Percentiles rank a stretch among this genome's conserved stretches.
phyloP scores from a whole-genome alignment of 2,888 invertebrate species.

The Chrysolina americana region DNA sequence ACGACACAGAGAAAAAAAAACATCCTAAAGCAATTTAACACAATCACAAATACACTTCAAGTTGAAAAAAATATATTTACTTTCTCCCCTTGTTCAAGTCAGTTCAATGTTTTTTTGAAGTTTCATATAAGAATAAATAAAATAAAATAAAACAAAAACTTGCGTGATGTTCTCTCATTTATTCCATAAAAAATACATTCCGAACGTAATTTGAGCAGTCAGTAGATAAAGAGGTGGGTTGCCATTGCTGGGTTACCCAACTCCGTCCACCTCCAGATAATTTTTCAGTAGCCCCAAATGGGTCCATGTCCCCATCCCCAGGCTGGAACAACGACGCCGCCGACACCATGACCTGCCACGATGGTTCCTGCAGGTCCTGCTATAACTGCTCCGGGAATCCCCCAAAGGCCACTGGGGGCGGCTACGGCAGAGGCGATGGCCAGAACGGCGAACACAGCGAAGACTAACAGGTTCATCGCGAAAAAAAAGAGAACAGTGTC shows the following conservation, averaged over 20 bases:
- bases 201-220: background rate
- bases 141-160: background rate
- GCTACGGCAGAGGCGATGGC: slow-evolving; percentile 43
- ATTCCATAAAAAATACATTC: slow-evolving; percentile 7
- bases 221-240: background rate
- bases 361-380: slow-evolving; percentile 33
- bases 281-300: slow-evolving; percentile 43
- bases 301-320: slow-evolving; percentile 41
- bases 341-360: slow-evolving; percentile 20
- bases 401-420: slow-evolving; percentile 27
- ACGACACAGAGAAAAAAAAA: no score
- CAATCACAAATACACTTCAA: no score
- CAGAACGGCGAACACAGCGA: slow-evolving; percentile 49
- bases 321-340: slow-evolving; percentile 33
- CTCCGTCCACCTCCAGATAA: background rate
- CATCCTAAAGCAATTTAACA: no score
- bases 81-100: no score
- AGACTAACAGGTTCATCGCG: slow-evolving; percentile 51
- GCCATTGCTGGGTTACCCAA: slow-evolving; percentile 30
- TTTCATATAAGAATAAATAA: no score
- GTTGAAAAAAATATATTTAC: no score
- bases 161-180: slow-evolving; percentile 9
- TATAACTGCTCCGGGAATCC: slow-evolving; percentile 30
- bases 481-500: background rate
- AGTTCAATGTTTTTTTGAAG: no score